Evolutionary conservation across 2,113 vertebrate genomes (phyloP).

Genomic region (Leptobrachium ailaonicum): DNA sequence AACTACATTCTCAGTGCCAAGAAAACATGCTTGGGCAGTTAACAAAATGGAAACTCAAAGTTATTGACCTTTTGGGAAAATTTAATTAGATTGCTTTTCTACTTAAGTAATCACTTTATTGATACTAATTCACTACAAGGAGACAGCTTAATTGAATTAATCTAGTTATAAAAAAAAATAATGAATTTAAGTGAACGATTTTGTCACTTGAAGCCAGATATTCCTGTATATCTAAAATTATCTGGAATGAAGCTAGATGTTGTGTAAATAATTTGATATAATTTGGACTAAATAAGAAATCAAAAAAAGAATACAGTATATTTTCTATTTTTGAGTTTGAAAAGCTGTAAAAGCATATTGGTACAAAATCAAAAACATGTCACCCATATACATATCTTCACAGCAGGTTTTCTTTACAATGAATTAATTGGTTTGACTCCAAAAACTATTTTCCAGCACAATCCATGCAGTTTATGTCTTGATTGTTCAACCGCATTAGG

Average conservation of each 20-base stretch:
- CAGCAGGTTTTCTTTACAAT: too few relatives aligned
- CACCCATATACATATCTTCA: too few relatives aligned
- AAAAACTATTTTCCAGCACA: too few relatives aligned
- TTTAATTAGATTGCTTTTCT: constrained; percentile 37
- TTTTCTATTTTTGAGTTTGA: too few relatives aligned
- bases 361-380: too few relatives aligned
- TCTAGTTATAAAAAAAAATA: constrained; percentile 18
- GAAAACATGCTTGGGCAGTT: constrained; percentile 33
- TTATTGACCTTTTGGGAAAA: constrained; percentile 28
- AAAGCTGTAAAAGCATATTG: too few relatives aligned
- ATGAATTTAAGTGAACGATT: constrained; percentile 13
- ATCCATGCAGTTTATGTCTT: too few relatives aligned
- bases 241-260: background rate
- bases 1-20: background rate
- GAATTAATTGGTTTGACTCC: too few relatives aligned
- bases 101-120: constrained; percentile 40
- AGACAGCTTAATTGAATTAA: constrained; percentile 31
- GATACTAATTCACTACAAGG: constrained; percentile 24
- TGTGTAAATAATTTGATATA: background rate
- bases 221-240: background rate
- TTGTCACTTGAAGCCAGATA: background rate
- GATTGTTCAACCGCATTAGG: too few relatives aligned
- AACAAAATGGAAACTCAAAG: constrained; percentile 23
- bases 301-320: too few relatives aligned
- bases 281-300: too few relatives aligned